These are phyloP conservation scores for Pao palembangensis DNA, from an alignment of 2,113 vertebrate species.

Conservation along the genomic window DNA sequence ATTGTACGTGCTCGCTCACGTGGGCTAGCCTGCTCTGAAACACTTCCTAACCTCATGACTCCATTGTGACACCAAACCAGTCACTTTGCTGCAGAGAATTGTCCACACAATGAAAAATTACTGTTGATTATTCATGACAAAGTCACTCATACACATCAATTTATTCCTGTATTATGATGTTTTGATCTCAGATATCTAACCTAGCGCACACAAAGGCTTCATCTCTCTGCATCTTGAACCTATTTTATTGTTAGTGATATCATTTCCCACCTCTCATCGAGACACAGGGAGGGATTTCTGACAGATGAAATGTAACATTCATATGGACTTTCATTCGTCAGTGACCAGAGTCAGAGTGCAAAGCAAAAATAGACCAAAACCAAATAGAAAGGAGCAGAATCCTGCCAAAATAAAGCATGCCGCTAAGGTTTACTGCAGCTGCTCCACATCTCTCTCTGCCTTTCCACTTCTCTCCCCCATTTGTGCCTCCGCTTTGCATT, in stretches of 20 bases:
- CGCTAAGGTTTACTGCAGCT: constrained; percentile 41
- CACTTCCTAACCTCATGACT: constrained; percentile 68
- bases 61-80: constrained; percentile 63
- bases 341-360: constrained; percentile 52
- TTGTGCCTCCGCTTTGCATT: constrained; percentile 40
- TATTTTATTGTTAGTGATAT: not conserved
- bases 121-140: not conserved
- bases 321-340: constrained; percentile 65
- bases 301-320: constrained; percentile 53
- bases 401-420: constrained; percentile 27
- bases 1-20: constrained; percentile 68
- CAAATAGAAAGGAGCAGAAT: constrained; percentile 47
- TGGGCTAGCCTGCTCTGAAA: constrained; percentile 60
- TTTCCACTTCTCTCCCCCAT: constrained; percentile 23
- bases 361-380: constrained; percentile 68
- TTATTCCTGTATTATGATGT: not conserved
- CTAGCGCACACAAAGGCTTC: too few relatives aligned
- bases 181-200: too few relatives aligned
- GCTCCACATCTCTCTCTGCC: constrained; percentile 19
- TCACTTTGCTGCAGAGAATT: constrained; percentile 18
- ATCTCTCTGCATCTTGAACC: too few relatives aligned
- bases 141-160: not conserved
- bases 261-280: constrained; percentile 7
- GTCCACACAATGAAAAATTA: constrained; percentile 38
- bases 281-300: constrained; percentile 30